Percentiles rank a stretch among this genome's conserved stretches.
phyloP scores from a whole-genome alignment of 2,888 invertebrate species.

The Drosophila meridionalis region DNA sequence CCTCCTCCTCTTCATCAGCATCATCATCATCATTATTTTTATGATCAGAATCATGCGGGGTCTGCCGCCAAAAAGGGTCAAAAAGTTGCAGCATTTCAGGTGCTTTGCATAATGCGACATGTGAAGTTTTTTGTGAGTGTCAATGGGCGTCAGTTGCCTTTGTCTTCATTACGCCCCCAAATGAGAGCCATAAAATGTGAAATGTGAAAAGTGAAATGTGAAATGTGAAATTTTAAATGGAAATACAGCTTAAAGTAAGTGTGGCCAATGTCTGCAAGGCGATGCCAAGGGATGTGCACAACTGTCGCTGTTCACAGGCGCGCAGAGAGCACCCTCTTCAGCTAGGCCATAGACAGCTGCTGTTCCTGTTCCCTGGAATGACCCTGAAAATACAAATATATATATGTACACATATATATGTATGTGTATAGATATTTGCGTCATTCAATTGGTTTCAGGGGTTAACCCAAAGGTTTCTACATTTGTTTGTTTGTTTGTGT shows the following conservation, averaged over 20 bases:
- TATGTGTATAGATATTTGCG: constrained; percentile 19
- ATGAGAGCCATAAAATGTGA: constrained; percentile 28
- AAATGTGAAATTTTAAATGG: constrained; percentile 44
- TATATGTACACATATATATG: not conserved
- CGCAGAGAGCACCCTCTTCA: constrained; percentile 16
- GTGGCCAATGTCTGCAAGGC: constrained; percentile 33
- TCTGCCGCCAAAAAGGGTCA: constrained; percentile 44
- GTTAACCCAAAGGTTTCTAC: constrained; percentile 42
- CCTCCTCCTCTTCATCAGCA: constrained; percentile 19
- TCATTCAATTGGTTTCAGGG: constrained; percentile 50
- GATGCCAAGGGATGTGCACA: constrained; percentile 31
- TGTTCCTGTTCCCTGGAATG: constrained; percentile 32
- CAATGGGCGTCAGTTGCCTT: constrained; percentile 55
- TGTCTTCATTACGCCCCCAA: constrained; percentile 56
- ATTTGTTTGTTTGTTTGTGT: constrained; percentile 74
- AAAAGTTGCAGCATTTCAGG: constrained; percentile 58
- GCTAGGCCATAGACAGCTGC: constrained; percentile 23
- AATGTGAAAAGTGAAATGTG: constrained; percentile 28
- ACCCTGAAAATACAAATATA: constrained; percentile 49
- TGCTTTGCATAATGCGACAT: constrained; percentile 74
- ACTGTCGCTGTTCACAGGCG: constrained; percentile 52
- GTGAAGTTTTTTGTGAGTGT: constrained; percentile 67
- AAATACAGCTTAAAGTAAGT: constrained; percentile 49
- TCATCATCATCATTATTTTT: constrained; percentile 30
- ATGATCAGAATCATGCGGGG: constrained; percentile 28